These are phyloP conservation scores for Tipula vernalis DNA, from an alignment of 2,888 invertebrate species.

Conservation along the genomic window DNA sequence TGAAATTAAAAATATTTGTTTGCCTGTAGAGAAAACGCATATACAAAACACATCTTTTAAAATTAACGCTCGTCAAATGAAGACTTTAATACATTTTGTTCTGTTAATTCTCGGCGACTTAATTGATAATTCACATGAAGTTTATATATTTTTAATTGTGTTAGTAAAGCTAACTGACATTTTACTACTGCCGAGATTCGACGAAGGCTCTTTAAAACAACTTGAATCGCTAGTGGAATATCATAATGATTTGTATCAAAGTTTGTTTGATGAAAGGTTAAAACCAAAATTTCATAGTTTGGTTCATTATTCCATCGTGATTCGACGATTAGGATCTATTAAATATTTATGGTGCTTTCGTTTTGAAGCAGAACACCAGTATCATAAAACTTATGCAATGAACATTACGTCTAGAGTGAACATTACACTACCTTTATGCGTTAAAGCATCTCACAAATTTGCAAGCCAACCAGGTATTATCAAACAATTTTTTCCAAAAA, in stretches of 20 bases:
- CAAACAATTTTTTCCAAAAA: not conserved
- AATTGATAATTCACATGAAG: not conserved
- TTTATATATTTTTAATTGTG: not conserved
- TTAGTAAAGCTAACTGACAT: too few relatives aligned
- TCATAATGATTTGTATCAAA: constrained; percentile 13
- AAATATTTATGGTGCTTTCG: constrained; percentile 11
- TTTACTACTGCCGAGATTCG: not conserved
- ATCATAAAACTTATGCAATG: not conserved
- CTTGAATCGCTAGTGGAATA: not conserved
- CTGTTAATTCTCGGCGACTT: not conserved
- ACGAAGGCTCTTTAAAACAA: not conserved
- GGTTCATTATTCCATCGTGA: constrained; percentile 11
- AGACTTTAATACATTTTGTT: not conserved
- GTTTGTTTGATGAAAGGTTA: constrained; percentile 11
- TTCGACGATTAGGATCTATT: constrained; percentile 11
- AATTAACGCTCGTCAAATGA: not conserved
- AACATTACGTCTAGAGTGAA: not conserved
- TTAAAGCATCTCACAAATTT: not conserved
- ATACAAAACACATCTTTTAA: too few relatives aligned
- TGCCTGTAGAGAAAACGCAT: not conserved
- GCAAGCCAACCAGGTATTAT: not conserved
- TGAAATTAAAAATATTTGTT: not conserved
- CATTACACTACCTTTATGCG: not conserved
- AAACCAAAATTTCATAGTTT: constrained; percentile 14
- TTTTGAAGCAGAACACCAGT: constrained; percentile 11